Evolutionary conservation across 2,888 invertebrate species (phyloP).

Genomic region (Lepetodrilus schrolli): DNA sequence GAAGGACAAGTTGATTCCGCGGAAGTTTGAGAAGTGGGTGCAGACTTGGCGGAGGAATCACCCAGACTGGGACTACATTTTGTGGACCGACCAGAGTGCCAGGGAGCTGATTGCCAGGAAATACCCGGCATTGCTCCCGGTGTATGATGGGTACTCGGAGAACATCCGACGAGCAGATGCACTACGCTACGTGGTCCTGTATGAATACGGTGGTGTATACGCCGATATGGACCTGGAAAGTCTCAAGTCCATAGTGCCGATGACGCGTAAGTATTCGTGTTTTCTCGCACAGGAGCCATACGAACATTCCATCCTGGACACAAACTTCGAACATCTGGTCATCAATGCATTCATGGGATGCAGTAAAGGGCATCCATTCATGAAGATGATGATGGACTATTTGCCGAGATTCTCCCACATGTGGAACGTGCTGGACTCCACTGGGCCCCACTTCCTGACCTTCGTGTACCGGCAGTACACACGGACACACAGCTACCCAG

Average conservation of each 20-base stretch:
- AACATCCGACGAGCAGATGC: constrained; percentile 70
- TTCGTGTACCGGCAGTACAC: constrained; percentile 51
- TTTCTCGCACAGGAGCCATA: constrained; percentile 68
- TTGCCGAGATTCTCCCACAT: constrained; percentile 59
- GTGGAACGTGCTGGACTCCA: constrained; percentile 68
- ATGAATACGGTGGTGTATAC: constrained; percentile 72
- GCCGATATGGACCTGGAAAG: constrained; percentile 72
- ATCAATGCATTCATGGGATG: constrained; percentile 70
- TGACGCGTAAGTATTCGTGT: constrained; percentile 60
- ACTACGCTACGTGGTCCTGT: constrained; percentile 69
- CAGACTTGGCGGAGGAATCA: constrained; percentile 66
- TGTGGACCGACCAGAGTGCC: constrained; percentile 73
- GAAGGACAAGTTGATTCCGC: constrained; percentile 60
- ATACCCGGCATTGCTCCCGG: constrained; percentile 59
- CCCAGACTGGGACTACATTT: constrained; percentile 72
- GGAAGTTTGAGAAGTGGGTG: constrained; percentile 63
- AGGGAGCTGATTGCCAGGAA: constrained; percentile 60
- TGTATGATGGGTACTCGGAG: constrained; percentile 64
- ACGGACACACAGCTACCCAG: constrained; percentile 26
- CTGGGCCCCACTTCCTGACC: constrained; percentile 68
- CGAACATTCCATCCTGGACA: constrained; percentile 65
- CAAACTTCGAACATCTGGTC: constrained; percentile 63
- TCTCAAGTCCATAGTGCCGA: constrained; percentile 61
- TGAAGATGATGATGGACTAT: constrained; percentile 60
- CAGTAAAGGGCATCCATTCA: constrained; percentile 64